Conservation (phyloP, 2,888 invertebrate genomes). For the Apodemia duryi region DNA sequence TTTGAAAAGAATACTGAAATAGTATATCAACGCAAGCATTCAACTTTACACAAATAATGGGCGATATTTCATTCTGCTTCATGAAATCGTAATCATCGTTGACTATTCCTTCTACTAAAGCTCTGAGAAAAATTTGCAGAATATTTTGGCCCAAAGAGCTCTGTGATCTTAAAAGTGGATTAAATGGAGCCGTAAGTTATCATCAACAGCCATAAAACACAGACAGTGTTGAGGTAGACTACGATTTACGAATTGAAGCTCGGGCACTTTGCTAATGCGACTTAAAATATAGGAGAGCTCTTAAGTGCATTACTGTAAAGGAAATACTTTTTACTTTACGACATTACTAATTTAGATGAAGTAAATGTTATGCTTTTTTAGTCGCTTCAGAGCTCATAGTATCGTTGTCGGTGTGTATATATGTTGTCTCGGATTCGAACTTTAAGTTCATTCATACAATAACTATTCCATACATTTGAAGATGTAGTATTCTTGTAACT, state of each 20-base stretch:
- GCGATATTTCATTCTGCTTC: slow-evolving; percentile 24
- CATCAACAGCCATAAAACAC: slow-evolving; percentile 40
- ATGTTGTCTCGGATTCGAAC: not conserved
- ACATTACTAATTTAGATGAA: slow-evolving; percentile 14
- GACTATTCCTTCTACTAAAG: slow-evolving; percentile 24
- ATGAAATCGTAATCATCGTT: slow-evolving; percentile 26
- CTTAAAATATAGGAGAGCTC: slow-evolving; percentile 31
- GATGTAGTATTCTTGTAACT: not conserved
- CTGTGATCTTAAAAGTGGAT: slow-evolving; percentile 36
- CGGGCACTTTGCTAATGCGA: slow-evolving; percentile 31
- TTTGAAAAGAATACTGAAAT: slow-evolving; percentile 22
- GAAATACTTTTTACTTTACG: slow-evolving; percentile 24
- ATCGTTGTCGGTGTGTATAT: not conserved
- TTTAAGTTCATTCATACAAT: too few species aligned
- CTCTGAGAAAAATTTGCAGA: slow-evolving; percentile 28
- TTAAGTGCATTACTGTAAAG: slow-evolving; percentile 32
- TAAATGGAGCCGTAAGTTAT: slow-evolving; percentile 40
- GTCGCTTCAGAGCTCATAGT: not conserved
- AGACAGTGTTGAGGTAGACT: slow-evolving; percentile 37
- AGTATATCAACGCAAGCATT: slow-evolving; percentile 24
- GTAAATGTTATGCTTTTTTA: slow-evolving; percentile 8
- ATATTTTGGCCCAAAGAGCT: slow-evolving; percentile 32
- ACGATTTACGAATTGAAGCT: slow-evolving; percentile 36
- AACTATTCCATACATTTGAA: too few species aligned
- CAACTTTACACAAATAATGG: slow-evolving; percentile 27